Conservation (phyloP, 2,113 vertebrate genomes). For the Elaphurus davidianus region DNA sequence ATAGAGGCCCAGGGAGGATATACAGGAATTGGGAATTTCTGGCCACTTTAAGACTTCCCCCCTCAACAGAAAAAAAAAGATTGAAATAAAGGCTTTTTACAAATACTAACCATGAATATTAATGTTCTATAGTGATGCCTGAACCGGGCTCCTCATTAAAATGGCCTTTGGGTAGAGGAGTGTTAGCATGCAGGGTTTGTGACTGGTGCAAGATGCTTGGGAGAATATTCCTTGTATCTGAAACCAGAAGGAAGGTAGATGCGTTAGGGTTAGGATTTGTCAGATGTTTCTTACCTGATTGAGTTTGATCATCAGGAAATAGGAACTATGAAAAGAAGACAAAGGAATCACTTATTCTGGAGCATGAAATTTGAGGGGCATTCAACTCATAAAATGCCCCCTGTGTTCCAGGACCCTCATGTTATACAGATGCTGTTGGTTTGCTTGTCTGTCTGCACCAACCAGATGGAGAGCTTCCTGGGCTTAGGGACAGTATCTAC, state of each 20-base stretch:
- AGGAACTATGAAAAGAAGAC: neutral
- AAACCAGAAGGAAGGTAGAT: conserved; percentile 11
- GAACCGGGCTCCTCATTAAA: conserved; percentile 58
- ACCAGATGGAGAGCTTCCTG: fast-evolving
- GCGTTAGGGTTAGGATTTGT: neutral
- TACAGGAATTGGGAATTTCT: conserved; percentile 65
- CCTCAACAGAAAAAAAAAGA: conserved; percentile 62
- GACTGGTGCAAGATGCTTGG: neutral
- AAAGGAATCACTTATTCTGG: neutral
- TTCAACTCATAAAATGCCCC: neutral
- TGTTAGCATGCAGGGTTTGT: neutral
- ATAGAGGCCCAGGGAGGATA: conserved; percentile 50
- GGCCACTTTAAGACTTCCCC: conserved; percentile 43
- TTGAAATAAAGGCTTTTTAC: conserved; percentile 62
- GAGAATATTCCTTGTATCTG: neutral
- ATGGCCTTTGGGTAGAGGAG: neutral
- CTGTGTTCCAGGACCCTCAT: neutral
- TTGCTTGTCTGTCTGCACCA: neutral
- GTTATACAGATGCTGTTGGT: neutral
- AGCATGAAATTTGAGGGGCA: neutral
- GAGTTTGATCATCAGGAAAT: neutral
- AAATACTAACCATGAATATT: conserved; percentile 71
- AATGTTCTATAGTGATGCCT: conserved; percentile 57
- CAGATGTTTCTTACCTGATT: neutral
- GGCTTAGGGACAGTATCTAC: neutral